phyloP scores from a whole-genome alignment of 2,113 vertebrate genomes.

The Hoplias malabaricus region DNA sequence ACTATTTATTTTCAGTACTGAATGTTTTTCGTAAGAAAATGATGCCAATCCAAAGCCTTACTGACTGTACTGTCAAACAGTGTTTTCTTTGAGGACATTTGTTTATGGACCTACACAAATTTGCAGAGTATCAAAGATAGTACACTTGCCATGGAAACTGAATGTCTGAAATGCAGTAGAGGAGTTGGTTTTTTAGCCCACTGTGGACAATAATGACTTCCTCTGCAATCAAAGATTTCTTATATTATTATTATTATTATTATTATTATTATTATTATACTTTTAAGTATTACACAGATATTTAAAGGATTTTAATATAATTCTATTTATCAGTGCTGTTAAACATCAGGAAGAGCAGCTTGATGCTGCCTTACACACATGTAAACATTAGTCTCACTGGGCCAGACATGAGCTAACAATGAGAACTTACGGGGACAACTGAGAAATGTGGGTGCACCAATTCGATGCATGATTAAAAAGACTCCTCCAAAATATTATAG shows the following conservation, averaged over 20 bases:
- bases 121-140: constrained; percentile 49
- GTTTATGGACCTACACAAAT: constrained; percentile 66
- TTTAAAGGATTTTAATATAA: constrained; percentile 52
- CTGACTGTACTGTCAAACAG: constrained; percentile 65
- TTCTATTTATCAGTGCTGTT: constrained; percentile 49
- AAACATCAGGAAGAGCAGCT: constrained; percentile 25
- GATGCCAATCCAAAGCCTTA: constrained; percentile 83
- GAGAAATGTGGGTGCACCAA: no score
- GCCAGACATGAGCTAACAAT: no score
- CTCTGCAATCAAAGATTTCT: constrained; percentile 49
- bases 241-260: constrained; percentile 10
- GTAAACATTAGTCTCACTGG: no score
- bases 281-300: constrained; percentile 49
- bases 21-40: constrained; percentile 70
- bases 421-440: no score
- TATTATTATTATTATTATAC: constrained; percentile 37
- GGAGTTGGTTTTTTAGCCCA: background rate
- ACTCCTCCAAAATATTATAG: no score
- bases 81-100: constrained; percentile 62
- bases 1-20: constrained; percentile 77
- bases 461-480: no score
- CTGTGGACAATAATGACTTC: background rate
- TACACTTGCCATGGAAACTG: constrained; percentile 43
- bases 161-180: constrained; percentile 44
- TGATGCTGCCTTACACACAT: constrained; percentile 5